Percentiles rank a stretch among this genome's conserved stretches.
phyloP scores from a whole-genome alignment of 2,113 vertebrate genomes.

The Caranx ignobilis region DNA sequence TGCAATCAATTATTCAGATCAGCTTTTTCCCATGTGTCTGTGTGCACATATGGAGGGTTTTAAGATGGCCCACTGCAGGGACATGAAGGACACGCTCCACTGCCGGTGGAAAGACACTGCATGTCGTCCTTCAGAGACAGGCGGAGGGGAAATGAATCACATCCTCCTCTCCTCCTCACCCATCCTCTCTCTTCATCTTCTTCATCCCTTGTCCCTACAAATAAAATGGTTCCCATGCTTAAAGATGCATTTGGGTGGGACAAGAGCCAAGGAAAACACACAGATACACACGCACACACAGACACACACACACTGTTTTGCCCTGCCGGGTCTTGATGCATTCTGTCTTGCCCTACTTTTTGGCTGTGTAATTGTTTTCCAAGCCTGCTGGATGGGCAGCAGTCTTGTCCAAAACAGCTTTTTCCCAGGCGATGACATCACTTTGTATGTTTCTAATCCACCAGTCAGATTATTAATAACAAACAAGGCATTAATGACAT shows the following conservation, averaged over 20 bases:
- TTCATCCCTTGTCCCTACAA: conserved; percentile 42
- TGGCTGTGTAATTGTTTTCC: conserved; percentile 52
- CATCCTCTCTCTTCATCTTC: conserved; percentile 27
- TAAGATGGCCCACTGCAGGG: conserved; percentile 2
- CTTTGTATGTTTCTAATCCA: conserved; percentile 1
- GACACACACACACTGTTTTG: not conserved
- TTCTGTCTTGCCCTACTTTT: conserved; percentile 59
- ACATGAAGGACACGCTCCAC: conserved; percentile 5
- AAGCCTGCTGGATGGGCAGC: conserved; percentile 14
- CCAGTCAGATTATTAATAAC: not conserved
- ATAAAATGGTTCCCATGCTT: conserved; percentile 66
- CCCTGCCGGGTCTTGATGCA: conserved; percentile 33
- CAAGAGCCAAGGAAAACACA: conserved; percentile 51
- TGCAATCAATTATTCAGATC: conserved; percentile 40
- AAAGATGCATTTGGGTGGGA: conserved; percentile 38
- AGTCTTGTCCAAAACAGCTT: conserved; percentile 18
- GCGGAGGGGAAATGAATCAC: conserved; percentile 72
- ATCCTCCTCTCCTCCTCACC: conserved; percentile 56
- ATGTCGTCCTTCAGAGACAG: conserved; percentile 50
- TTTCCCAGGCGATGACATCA: conserved; percentile 24
- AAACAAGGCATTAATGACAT: not conserved
- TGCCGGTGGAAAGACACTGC: conserved; percentile 55
- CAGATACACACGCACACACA: not conserved
- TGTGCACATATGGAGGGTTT: not conserved
- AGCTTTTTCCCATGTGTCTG: not conserved